Conservation (phyloP, 2,797 vertebrate species). For the Lepilemur septentrionalis region DNA sequence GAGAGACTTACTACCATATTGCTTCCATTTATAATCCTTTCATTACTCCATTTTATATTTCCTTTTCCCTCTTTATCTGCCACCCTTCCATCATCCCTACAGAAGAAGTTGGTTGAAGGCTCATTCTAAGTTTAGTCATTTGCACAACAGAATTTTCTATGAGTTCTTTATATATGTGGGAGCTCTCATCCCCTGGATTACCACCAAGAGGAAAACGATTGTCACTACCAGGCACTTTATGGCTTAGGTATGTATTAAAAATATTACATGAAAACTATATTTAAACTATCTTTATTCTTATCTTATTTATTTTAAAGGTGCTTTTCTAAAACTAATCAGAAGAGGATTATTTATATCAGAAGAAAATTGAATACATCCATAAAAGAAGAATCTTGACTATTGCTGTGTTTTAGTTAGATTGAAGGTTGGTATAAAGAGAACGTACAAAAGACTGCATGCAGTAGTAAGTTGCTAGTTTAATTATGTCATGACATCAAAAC, state of each 20-base stretch:
- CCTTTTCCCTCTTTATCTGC: not conserved
- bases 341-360: not conserved
- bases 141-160: not conserved
- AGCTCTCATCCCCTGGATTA: not conserved
- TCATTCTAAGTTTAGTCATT: not conserved
- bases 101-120: not conserved
- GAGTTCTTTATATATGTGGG: not conserved
- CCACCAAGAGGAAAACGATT: not conserved
- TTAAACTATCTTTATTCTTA: not conserved
- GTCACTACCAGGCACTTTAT: not conserved
- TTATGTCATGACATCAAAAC: not conserved
- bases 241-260: not conserved
- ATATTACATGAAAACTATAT: not conserved
- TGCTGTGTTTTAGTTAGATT: not conserved
- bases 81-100: not conserved
- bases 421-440: not conserved
- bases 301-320: constrained; percentile 46
- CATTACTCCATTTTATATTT: not conserved
- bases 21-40: not conserved
- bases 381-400: not conserved
- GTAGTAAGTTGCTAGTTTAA: not conserved
- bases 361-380: not conserved
- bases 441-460: not conserved
- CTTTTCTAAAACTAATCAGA: not conserved
- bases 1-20: not conserved